Evolutionary conservation across 2,888 invertebrate species (phyloP), one percentile per base, ranked within the genome.

Genomic region (Penaeus monodon): DNA sequence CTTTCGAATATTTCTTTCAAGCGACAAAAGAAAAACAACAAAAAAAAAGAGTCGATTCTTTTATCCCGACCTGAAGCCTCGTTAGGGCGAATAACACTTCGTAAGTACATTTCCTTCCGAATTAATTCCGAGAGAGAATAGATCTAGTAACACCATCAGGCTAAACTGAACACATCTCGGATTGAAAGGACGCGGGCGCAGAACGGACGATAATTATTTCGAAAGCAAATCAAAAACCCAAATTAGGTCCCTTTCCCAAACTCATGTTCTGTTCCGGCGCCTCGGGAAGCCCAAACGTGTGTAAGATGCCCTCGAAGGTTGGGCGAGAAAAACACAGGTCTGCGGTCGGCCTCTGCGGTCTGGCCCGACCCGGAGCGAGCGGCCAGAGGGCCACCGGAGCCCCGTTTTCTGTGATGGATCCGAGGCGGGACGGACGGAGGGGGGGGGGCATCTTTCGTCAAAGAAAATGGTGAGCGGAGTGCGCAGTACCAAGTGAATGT

Each of bases 401-500:
- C 81, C 85, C 74, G 85, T 85, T 85, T 85, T 85, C 85, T 85
- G 24, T 85, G 85, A 76, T 81, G 63, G 81, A 66, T 29, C 12
- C 33, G 33, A 64, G 66, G 66, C 49, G 63, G 38, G 64, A 66
- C 66, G 44, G 29, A n/a, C 57, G 22, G 66, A 12, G 64, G 82
- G 33, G 44, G 14, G 74, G 27, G 74, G 38, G 22, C 3, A 38
- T 14, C 29, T 22, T 14, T 24, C 27, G 74, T 33, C 33, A 38
- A 33, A 38, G 38, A n/a, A 68, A 68, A 68, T 68, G n/a, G 27
- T 29, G 27, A 24, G 38, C 33, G 10, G 24, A 0, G 17, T n/a
- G 44, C 27, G 29, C 27, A n/a, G 68, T 4, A 17, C 6, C 12
- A 29, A 14, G 14, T 22, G 8, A 14, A 14, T 70, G 17, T 29